Evolutionary conservation across 1,140 invertebrate genomes (phyloP).

Genomic region (Bathynomus jamesi): DNA sequence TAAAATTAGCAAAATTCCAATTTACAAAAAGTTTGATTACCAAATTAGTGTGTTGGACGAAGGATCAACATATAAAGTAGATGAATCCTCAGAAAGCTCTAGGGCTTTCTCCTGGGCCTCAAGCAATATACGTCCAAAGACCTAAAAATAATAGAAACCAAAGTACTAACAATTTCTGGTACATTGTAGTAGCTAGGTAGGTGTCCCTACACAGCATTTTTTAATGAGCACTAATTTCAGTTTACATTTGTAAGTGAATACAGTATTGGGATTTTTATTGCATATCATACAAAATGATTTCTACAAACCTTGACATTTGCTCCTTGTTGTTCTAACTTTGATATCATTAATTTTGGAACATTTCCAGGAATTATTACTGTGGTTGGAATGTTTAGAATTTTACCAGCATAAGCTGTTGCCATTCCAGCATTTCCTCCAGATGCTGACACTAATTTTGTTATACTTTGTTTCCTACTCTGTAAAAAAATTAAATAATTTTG

Average conservation of each 20-base stretch:
- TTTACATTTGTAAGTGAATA: no score
- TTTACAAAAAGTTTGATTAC: no score
- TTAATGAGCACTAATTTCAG: no score
- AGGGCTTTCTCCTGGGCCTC: slow-evolving; percentile 45
- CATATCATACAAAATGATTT: no score
- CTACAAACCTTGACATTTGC: slow-evolving; percentile 40
- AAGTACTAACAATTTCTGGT: no score
- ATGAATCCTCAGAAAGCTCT: slow-evolving; percentile 37
- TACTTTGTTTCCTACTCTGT: slow-evolving; percentile 42
- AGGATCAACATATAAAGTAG: slow-evolving; percentile 45
- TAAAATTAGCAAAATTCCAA: no score
- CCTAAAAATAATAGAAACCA: slow-evolving; percentile 41
- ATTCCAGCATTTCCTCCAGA: slow-evolving; percentile 54
- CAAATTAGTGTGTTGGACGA: slow-evolving; percentile 48
- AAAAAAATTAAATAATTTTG: no score
- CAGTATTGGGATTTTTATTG: no score
- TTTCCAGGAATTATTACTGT: slow-evolving; percentile 46
- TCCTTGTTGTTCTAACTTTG: slow-evolving; percentile 41
- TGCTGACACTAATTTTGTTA: slow-evolving; percentile 45
- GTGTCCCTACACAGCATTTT: no score
- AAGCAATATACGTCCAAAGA: slow-evolving; percentile 46
- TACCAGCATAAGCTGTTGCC: slow-evolving; percentile 47
- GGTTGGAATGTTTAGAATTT: slow-evolving; percentile 43
- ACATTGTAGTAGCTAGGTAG: no score
- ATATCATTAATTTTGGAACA: slow-evolving; percentile 43